Evolutionary conservation across 2,113 vertebrate species (phyloP).

Genomic region (Odobenus rosmarus): DNA sequence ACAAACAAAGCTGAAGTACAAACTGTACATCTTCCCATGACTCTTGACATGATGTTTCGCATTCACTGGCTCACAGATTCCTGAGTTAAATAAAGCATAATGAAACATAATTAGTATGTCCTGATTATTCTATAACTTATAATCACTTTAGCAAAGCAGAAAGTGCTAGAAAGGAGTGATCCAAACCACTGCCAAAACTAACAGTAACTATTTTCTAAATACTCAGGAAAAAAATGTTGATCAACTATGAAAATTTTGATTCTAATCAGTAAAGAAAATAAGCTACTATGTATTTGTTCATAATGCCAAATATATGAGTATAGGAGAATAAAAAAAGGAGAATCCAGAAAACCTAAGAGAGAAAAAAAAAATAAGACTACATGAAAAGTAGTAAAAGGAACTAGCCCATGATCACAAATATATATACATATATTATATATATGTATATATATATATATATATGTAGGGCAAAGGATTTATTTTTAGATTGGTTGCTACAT

Average conservation of each 20-base stretch:
- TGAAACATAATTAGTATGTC: conserved; percentile 2
- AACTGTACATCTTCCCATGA: conserved; percentile 38
- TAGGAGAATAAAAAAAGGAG: background rate
- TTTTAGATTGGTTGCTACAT: background rate
- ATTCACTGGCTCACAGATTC: conserved; percentile 5
- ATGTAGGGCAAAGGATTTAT: background rate
- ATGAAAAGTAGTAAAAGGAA: conserved; percentile 3
- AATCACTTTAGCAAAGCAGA: conserved; percentile 20
- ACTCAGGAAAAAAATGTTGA: background rate
- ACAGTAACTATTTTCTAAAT: background rate
- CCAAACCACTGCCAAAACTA: background rate
- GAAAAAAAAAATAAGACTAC: background rate
- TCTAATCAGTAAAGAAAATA: background rate
- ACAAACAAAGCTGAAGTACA: conserved; percentile 31
- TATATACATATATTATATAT: background rate
- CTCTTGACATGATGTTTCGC: background rate
- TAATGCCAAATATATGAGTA: background rate
- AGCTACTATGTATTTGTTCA: background rate
- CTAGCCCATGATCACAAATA: background rate
- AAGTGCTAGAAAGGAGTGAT: background rate
- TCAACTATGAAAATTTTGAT: background rate
- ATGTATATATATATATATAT: background rate
- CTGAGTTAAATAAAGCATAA: conserved; percentile 76
- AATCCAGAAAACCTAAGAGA: background rate
- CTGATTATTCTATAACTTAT: background rate